phyloP scores from a whole-genome alignment of 1,140 invertebrate species.

The Drosophila cardini region DNA sequence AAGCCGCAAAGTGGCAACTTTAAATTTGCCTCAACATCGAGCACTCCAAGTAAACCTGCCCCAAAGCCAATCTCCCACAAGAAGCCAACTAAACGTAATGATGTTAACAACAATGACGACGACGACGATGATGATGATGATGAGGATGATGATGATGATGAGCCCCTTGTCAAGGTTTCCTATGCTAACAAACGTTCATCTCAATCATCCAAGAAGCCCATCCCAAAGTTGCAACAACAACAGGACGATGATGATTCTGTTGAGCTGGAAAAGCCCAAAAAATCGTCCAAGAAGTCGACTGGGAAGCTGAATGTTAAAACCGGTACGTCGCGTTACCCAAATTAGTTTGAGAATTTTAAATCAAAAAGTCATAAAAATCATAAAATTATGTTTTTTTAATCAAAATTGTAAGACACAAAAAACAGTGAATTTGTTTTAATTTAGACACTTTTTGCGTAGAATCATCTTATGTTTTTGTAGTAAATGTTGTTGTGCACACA shows the following conservation, averaged over 20 bases:
- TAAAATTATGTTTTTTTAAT: slow-evolving; percentile 4
- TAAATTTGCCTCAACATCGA: slow-evolving; percentile 59
- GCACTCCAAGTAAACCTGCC: slow-evolving; percentile 36
- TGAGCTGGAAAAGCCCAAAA: slow-evolving; percentile 66
- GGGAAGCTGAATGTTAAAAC: slow-evolving; percentile 86
- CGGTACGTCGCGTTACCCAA: slow-evolving; percentile 88
- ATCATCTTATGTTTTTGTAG: slow-evolving; percentile 8
- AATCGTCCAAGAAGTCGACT: slow-evolving; percentile 68
- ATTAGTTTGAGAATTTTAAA: neutral
- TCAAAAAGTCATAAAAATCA: slow-evolving; percentile 2
- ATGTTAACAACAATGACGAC: slow-evolving; percentile 58
- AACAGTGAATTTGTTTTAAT: slow-evolving; percentile 10
- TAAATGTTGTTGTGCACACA: slow-evolving; percentile 54
- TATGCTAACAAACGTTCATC: slow-evolving; percentile 74
- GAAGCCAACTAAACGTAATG: slow-evolving; percentile 62
- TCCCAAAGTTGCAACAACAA: slow-evolving; percentile 37
- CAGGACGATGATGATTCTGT: slow-evolving; percentile 64
- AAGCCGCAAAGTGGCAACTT: slow-evolving; percentile 70
- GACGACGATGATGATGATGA: slow-evolving; percentile 69
- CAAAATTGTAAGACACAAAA: slow-evolving; percentile 56
- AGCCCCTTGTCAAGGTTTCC: slow-evolving; percentile 78
- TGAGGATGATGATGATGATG: slow-evolving; percentile 64
- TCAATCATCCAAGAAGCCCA: slow-evolving; percentile 64
- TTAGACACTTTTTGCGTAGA: slow-evolving; percentile 15
- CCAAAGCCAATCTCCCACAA: slow-evolving; percentile 40